Evolutionary conservation across 2,113 vertebrate species (phyloP), one percentile per base, ranked within the genome.

Genomic region (Poecilia latipinna): DNA sequence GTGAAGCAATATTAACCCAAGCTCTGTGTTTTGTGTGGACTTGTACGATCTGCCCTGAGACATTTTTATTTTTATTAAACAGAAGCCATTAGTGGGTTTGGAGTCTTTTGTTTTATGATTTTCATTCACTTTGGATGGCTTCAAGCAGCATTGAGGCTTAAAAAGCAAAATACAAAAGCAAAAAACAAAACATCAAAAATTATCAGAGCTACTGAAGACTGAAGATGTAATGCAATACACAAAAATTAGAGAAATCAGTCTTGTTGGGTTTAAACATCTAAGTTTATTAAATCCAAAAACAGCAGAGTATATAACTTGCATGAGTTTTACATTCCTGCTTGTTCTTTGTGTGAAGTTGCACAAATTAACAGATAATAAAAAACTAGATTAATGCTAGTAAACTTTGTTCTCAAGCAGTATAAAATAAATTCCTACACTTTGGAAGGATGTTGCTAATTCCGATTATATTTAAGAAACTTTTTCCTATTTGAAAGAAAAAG

Each of bases 31-130:
- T 79, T 86, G 35, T 77, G 72, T 66, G 44, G 65, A 75, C 64
- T 44, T 79, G 44, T 82, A 65, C 70, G 62, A n/a, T 39, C 61
- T 77, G 83, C 77, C 87, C 65, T 68, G 73, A 83, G 79, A 82
- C 85, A 79, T 74, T 32, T 86, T 37, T 37, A 79, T 74, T 32
- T 86, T 37, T 37, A 89, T 86, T 82, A 83, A 86, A 78, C 79
- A 75, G 69, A 65, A 73, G 68, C 63, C 31, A 71, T 79, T 72
- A 78, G 37, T 15, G 48, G 74, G 54, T 82, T 80, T 54, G 8
- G 62, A 74, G 78, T 51, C 22, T 33, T 68, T 63, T 33, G 68
- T 78, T 71, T 72, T 68, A 44, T 54, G 70, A 78, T 82, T 72
- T 65, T 26, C 17, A 11, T 44, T 31, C 31, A 17, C 65, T 79